Conservation (phyloP, 2,888 invertebrate species). For the Trissonchulus latispiculum region DNA sequence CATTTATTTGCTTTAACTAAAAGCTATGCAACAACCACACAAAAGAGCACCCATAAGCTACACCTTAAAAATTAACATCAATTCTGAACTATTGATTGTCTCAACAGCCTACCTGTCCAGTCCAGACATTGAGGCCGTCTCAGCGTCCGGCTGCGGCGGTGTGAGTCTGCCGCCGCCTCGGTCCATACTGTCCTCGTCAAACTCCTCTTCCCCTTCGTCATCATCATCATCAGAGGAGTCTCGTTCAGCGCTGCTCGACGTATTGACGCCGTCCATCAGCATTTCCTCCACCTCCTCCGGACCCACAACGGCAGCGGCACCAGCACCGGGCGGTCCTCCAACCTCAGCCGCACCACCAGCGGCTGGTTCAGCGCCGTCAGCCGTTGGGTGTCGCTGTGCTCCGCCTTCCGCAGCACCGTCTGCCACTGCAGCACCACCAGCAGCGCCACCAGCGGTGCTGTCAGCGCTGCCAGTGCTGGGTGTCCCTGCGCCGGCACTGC, state of each 20-base stretch:
- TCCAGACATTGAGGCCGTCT: too few relatives aligned
- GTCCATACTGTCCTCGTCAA: conserved; percentile 36
- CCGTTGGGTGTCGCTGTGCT: neutral
- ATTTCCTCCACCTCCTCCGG: conserved; percentile 18
- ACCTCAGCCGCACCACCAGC: conserved; percentile 7
- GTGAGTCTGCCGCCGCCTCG: neutral
- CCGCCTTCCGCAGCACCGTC: neutral
- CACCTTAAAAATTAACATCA: too few relatives aligned
- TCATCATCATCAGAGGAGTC: conserved; percentile 21
- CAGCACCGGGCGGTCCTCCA: conserved; percentile 33
- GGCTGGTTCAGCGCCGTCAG: neutral
- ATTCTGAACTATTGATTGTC: too few relatives aligned
- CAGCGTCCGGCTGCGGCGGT: too few relatives aligned
- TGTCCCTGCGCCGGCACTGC: neutral
- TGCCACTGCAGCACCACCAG: neutral
- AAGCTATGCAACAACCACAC: too few relatives aligned
- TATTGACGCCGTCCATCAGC: conserved; percentile 10
- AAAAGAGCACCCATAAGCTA: too few relatives aligned
- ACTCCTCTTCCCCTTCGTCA: too few relatives aligned
- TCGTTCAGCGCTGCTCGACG: conserved; percentile 21
- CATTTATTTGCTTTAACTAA: too few relatives aligned
- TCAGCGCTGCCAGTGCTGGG: neutral
- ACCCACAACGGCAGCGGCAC: conserved; percentile 28
- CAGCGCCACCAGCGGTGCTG: conserved; percentile 1
- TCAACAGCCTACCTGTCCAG: too few relatives aligned